Conservation (phyloP, 2,888 invertebrate genomes). For the Cybosia mesomella region DNA sequence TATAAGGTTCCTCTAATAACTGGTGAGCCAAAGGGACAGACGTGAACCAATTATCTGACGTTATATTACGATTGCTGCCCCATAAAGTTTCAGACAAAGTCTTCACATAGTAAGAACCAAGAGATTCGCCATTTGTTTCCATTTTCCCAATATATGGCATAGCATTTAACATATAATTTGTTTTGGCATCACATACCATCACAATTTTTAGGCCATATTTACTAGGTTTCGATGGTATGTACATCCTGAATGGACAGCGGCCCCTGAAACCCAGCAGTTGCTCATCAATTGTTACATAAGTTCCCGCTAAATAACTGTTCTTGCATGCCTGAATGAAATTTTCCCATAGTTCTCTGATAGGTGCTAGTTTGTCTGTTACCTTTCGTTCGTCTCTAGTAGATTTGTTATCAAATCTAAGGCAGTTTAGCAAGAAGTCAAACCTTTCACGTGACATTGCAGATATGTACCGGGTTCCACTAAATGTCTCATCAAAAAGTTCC, state of each 20-base stretch:
- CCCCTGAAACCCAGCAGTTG: conserved; percentile 18
- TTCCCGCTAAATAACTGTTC: not conserved
- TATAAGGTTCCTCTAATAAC: conserved; percentile 36
- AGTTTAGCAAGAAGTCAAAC: too few species aligned
- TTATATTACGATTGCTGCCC: conserved; percentile 29
- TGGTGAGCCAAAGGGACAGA: conserved; percentile 54
- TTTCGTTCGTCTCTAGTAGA: conserved; percentile 19
- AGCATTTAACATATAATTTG: conserved; percentile 21
- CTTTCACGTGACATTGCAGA: too few species aligned
- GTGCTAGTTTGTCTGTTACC: conserved; percentile 21
- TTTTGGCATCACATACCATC: too few species aligned
- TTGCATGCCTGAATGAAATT: not conserved
- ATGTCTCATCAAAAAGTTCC: conserved; percentile 19
- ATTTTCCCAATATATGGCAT: conserved; percentile 24
- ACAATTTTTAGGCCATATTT: too few species aligned
- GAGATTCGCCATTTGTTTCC: conserved; percentile 8
- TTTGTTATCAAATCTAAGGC: conserved; percentile 20
- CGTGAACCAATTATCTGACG: conserved; percentile 62
- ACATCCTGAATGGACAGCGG: conserved; percentile 21
- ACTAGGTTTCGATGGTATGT: too few species aligned
- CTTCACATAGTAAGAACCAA: too few species aligned
- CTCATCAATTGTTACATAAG: not conserved
- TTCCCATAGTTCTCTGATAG: conserved; percentile 10
- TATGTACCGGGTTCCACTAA: conserved; percentile 11
- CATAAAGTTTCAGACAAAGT: conserved; percentile 29